Evolutionary conservation across 2,797 vertebrate genomes (phyloP), one percentile per base, ranked within the genome.

Genomic region (Bradypodion ventrale): DNA sequence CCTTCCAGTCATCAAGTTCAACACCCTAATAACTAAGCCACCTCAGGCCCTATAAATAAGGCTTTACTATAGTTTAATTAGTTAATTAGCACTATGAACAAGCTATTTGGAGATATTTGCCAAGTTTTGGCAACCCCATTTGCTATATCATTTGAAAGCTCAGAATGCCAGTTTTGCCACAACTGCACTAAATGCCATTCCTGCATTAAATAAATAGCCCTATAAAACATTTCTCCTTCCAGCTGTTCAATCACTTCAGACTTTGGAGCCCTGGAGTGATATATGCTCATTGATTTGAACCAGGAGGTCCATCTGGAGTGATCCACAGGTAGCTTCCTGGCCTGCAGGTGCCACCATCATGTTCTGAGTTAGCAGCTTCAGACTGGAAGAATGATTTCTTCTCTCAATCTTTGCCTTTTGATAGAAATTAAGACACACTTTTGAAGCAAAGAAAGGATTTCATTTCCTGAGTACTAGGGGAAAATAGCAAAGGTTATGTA

Each of bases 371-470:
- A 56, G 21, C 3, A 46, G 23, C 12, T 74, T 19, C 6, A 19
- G 19, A 7, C 4, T 59, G 27, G 52, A 72, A 59, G 29, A 72
- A 37, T 3, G 5, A 21, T 5, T 2, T 16, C 21, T 35, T 73
- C 69, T 40, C 5, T 59, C 32, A 32, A 15, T 5, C 42, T 21
- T 46, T 60, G 42, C 15, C 8, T 6, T 59, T 42, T 72, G 7
- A 75, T 90, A 69, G 86, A 89, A 68, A 80, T 21, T 46, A 29
- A 6, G 52, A 59, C 56, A 27, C 78, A 52, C 52, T 89, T 83
- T 63, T 65, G 86, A 86, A 75, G 42, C 73, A 90, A 88, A 89
- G 81, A 90, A 87, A 89, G 90, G 89, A 83, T 72, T 91, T 90
- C 89, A 90, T 29, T 72, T 60, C 59, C 27, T n/a, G 35, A 59